Conservation (phyloP, 1,140 invertebrate species). For the Bombus breviceps region DNA sequence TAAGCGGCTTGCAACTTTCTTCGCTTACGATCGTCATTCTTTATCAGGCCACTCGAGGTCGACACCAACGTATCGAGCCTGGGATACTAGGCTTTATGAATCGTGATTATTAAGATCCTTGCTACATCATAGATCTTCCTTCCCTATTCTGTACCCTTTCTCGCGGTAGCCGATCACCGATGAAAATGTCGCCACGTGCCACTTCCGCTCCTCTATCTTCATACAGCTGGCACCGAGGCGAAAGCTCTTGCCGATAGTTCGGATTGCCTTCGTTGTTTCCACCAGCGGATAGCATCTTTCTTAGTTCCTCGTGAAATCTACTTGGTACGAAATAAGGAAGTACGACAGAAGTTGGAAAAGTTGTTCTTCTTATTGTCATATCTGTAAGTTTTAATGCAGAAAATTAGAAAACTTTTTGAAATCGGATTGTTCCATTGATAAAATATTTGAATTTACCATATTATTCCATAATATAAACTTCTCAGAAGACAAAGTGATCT, state of each 20-base stretch:
- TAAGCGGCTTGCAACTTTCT: slow-evolving; percentile 75
- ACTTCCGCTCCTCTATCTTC: slow-evolving; percentile 54
- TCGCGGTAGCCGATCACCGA: slow-evolving; percentile 31
- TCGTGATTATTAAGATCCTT: slow-evolving; percentile 68
- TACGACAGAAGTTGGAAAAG: background rate
- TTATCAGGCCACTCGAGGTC: slow-evolving; percentile 70
- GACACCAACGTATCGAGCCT: slow-evolving; percentile 66
- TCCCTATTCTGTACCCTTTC: background rate
- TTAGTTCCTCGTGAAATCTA: background rate
- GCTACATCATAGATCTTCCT: slow-evolving; percentile 65
- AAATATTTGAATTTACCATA: background rate
- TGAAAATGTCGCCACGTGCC: slow-evolving; percentile 51
- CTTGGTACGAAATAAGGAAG: background rate
- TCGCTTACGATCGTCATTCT: slow-evolving; percentile 74
- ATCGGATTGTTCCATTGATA: background rate
- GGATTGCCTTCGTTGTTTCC: slow-evolving; percentile 10
- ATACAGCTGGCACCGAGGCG: slow-evolving; percentile 14
- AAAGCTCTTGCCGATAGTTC: slow-evolving; percentile 10
- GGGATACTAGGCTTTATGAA: slow-evolving; percentile 69
- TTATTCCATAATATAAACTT: too few species aligned
- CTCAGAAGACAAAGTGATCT: too few species aligned
- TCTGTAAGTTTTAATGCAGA: background rate
- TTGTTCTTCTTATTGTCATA: background rate
- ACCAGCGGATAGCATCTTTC: background rate
- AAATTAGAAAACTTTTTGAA: background rate